These are phyloP conservation scores for Linyphia triangularis DNA, from an alignment of 2,888 invertebrate species.

Conservation along the genomic window DNA sequence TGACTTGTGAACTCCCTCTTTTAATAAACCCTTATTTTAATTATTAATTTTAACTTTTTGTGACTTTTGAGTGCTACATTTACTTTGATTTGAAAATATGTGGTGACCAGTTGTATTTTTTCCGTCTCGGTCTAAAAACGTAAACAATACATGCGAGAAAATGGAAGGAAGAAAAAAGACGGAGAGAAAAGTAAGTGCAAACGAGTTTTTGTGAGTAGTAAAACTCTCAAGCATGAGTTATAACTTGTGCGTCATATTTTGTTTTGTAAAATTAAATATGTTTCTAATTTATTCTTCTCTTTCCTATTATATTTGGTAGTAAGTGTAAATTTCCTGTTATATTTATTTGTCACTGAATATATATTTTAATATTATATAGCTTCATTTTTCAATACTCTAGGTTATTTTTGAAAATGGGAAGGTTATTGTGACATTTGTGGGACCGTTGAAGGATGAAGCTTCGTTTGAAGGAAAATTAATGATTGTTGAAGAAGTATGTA, in stretches of 20 bases:
- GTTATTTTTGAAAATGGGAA: conserved; percentile 25
- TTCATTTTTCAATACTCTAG: conserved; percentile 16
- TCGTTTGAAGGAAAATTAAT: conserved; percentile 46
- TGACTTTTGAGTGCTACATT: background rate
- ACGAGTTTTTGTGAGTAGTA: too few species aligned
- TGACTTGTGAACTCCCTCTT: conserved; percentile 2
- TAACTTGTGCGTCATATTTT: background rate
- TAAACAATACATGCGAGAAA: background rate
- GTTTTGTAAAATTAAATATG: background rate
- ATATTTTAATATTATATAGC: background rate
- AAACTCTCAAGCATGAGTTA: too few species aligned
- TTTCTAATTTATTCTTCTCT: too few species aligned
- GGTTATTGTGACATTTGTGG: conserved; percentile 52
- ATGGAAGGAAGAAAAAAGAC: conserved; percentile 36
- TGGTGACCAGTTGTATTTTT: conserved; percentile 9
- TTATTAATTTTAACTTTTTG: background rate
- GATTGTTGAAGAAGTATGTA: conserved; percentile 59
- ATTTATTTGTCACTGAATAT: too few species aligned
- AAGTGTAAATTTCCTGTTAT: too few species aligned
- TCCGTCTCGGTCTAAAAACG: background rate
- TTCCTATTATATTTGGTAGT: too few species aligned
- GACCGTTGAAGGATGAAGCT: conserved; percentile 62
- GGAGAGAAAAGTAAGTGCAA: conserved; percentile 19
- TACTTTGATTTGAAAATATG: conserved; percentile 3
- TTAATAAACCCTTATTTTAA: background rate